These are phyloP conservation scores for Bradypodion ventrale DNA, from an alignment of 2,797 vertebrate genomes.

Conservation along the genomic window DNA sequence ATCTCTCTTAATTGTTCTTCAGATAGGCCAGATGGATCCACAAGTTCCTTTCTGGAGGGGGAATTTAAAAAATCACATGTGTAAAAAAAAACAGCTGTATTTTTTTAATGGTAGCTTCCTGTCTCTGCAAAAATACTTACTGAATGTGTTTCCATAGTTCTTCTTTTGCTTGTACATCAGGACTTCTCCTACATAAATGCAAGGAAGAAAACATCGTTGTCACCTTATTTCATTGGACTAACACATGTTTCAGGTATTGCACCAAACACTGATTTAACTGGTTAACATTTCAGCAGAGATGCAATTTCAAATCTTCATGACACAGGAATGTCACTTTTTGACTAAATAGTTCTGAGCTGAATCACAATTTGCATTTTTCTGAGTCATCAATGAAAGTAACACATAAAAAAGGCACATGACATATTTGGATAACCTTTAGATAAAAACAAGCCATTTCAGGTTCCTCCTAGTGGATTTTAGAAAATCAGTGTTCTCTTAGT, in stretches of 20 bases:
- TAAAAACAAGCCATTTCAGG: neutral
- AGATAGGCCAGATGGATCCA: slow-evolving; percentile 85
- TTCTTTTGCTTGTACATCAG: slow-evolving; percentile 87
- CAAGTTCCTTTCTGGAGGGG: slow-evolving; percentile 83
- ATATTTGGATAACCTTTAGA: neutral
- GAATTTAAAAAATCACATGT: slow-evolving; percentile 10
- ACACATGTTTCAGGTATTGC: slow-evolving; percentile 3
- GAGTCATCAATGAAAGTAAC: slow-evolving; percentile 3
- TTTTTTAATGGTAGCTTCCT: slow-evolving; percentile 23
- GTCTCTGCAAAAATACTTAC: slow-evolving; percentile 74
- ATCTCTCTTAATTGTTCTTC: slow-evolving; percentile 90
- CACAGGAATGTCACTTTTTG: slow-evolving; percentile 21
- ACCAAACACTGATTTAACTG: slow-evolving; percentile 6
- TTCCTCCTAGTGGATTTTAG: neutral
- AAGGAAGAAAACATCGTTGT: slow-evolving; percentile 34
- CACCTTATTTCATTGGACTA: neutral
- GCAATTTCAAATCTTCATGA: slow-evolving; percentile 23
- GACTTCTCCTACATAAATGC: slow-evolving; percentile 82
- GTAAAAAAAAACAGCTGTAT: neutral
- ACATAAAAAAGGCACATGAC: slow-evolving; percentile 5
- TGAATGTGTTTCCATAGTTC: slow-evolving; percentile 91
- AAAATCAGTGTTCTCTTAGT: neutral
- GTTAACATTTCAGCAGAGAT: slow-evolving; percentile 27
- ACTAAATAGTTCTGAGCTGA: neutral
- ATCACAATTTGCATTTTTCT: slow-evolving; percentile 30